Conservation (phyloP, 2,797 vertebrate species). For the Myoxocephalus aenaeus region DNA sequence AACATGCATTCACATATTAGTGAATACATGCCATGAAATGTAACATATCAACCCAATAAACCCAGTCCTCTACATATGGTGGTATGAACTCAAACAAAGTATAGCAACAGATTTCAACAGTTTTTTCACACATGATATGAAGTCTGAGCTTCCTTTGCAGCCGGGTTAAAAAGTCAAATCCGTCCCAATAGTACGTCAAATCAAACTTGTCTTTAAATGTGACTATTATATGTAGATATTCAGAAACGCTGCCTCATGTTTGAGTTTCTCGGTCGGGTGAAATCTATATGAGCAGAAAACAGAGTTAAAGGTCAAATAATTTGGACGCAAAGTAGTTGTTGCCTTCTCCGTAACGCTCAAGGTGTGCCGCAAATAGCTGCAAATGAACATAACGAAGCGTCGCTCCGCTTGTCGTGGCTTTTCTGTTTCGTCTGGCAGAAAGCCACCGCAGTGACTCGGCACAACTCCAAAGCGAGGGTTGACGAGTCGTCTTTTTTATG, state of each 20-base stretch:
- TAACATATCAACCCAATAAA: background rate
- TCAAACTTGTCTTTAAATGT: background rate
- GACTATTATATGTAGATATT: background rate
- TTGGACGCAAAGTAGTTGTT: background rate
- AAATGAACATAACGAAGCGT: conserved; percentile 20
- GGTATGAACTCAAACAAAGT: background rate
- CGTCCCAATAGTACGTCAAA: background rate
- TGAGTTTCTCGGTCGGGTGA: background rate
- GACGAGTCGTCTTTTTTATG: background rate
- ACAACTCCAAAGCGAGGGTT: background rate
- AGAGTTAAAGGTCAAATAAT: background rate
- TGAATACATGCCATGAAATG: background rate
- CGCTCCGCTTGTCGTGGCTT: background rate
- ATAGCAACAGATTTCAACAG: no score
- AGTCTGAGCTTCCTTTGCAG: background rate
- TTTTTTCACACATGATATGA: background rate
- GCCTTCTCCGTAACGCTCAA: background rate
- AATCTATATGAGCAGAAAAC: background rate
- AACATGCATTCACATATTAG: background rate
- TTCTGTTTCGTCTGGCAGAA: background rate
- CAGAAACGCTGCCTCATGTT: background rate
- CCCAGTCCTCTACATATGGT: background rate
- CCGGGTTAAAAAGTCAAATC: background rate
- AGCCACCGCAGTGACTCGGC: background rate
- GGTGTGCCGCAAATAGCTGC: conserved; percentile 16